phyloP scores from a whole-genome alignment of 2,888 invertebrate species.

The Drosophila formosana region DNA sequence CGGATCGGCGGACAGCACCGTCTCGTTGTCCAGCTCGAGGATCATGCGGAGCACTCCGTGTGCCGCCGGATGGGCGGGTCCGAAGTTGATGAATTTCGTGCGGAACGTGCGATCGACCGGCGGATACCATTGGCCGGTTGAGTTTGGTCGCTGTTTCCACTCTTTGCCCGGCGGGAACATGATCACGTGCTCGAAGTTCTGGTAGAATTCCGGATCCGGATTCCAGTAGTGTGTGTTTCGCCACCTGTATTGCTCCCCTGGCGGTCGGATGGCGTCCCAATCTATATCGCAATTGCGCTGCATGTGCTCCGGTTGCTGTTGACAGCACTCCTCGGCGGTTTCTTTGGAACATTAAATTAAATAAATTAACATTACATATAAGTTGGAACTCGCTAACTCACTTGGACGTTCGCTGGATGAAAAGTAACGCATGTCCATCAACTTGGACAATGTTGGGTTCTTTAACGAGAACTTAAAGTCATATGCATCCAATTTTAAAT shows the following conservation, averaged over 20 bases:
- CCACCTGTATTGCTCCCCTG: slow-evolving; percentile 41
- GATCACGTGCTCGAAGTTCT: slow-evolving; percentile 87
- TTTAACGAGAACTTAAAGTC: slow-evolving; percentile 28
- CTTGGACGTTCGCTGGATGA: slow-evolving; percentile 24
- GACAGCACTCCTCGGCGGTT: slow-evolving; percentile 14
- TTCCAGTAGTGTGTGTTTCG: slow-evolving; percentile 85
- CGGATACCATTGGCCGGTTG: slow-evolving; percentile 78
- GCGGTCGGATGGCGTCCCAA: slow-evolving; percentile 25
- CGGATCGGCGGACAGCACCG: slow-evolving; percentile 91
- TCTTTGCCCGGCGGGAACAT: slow-evolving; percentile 86
- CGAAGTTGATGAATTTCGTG: slow-evolving; percentile 92
- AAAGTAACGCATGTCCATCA: slow-evolving; percentile 43
- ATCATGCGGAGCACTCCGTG: slow-evolving; percentile 94
- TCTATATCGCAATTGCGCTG: slow-evolving; percentile 23
- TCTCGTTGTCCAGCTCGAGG: slow-evolving; percentile 93
- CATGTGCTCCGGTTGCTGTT: slow-evolving; percentile 1
- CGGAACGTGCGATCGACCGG: slow-evolving; percentile 88
- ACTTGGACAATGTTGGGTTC: slow-evolving; percentile 41
- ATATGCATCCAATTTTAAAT: slow-evolving; percentile 31
- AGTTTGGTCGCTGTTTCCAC: slow-evolving; percentile 75
- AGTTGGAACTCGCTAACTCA: slow-evolving; percentile 18
- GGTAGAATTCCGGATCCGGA: slow-evolving; percentile 88
- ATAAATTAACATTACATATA: no score
- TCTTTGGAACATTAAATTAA: slow-evolving; percentile 7
- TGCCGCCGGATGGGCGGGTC: slow-evolving; percentile 96